Evolutionary conservation across 1,140 invertebrate species (phyloP).

Genomic region (Sinonovacula constricta): DNA sequence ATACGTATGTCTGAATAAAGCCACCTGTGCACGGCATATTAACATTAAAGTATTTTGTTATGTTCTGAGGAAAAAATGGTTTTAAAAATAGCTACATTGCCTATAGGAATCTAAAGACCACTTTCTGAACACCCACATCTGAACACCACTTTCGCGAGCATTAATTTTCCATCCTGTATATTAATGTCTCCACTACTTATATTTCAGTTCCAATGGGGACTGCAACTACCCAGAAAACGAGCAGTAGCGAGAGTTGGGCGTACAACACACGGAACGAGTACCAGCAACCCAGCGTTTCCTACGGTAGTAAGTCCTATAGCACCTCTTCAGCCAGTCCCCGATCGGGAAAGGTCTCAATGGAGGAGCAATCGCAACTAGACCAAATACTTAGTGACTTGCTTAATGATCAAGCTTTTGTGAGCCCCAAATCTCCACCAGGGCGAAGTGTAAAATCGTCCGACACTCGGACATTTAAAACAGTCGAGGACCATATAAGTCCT

Average conservation of each 20-base stretch:
- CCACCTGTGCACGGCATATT: too few relatives aligned
- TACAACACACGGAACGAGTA: slow-evolving; percentile 37
- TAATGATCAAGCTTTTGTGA: slow-evolving; percentile 69
- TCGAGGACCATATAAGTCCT: slow-evolving; percentile 56
- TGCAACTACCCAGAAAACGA: slow-evolving; percentile 52
- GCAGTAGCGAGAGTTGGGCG: slow-evolving; percentile 41
- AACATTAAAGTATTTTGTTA: too few relatives aligned
- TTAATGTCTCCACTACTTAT: too few relatives aligned
- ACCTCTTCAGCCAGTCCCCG: slow-evolving; percentile 51
- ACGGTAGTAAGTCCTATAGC: slow-evolving; percentile 56
- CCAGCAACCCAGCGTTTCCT: slow-evolving; percentile 11
- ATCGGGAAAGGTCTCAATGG: slow-evolving; percentile 57
- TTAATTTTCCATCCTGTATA: too few relatives aligned
- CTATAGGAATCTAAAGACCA: too few relatives aligned
- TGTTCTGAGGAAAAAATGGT: too few relatives aligned
- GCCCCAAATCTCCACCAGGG: slow-evolving; percentile 51
- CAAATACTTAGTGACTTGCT: slow-evolving; percentile 76
- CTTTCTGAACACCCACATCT: too few relatives aligned
- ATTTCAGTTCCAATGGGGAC: slow-evolving; percentile 52
- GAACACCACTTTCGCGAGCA: too few relatives aligned
- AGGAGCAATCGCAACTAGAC: slow-evolving; percentile 76
- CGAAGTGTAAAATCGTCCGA: slow-evolving; percentile 58
- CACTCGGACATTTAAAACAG: slow-evolving; percentile 68
- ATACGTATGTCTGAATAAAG: too few relatives aligned
- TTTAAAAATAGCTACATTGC: too few relatives aligned